Percentiles rank a stretch among this genome's conserved stretches.
phyloP scores from a whole-genome alignment of 2,888 invertebrate species.

The Imbricaverruca yamaguchii region DNA sequence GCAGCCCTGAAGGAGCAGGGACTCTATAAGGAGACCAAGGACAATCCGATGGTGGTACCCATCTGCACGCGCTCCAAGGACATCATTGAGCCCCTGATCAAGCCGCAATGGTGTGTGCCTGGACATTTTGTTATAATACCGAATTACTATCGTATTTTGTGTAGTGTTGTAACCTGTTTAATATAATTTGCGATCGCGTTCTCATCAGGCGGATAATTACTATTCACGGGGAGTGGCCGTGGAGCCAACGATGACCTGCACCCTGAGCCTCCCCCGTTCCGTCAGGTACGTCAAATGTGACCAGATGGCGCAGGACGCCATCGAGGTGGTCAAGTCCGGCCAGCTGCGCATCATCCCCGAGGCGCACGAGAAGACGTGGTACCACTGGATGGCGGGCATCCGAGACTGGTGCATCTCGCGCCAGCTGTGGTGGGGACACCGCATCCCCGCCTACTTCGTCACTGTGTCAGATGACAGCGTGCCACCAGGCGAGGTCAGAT shows the following conservation, averaged over 20 bases:
- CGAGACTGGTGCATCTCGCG: conserved; percentile 95
- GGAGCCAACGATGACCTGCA: too few relatives aligned
- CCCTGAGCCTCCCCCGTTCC: background rate
- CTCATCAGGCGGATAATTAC: too few relatives aligned
- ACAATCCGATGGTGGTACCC: conserved; percentile 94
- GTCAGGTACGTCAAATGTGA: conserved; percentile 39
- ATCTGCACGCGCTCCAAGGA: conserved; percentile 94
- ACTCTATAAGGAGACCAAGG: conserved; percentile 68
- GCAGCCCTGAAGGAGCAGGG: conserved; percentile 62
- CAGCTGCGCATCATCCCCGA: conserved; percentile 84
- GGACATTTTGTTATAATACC: too few relatives aligned
- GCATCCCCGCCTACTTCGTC: conserved; percentile 88
- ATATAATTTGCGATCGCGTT: too few relatives aligned
- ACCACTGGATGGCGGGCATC: conserved; percentile 91
- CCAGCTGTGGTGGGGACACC: conserved; percentile 99
- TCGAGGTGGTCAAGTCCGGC: conserved; percentile 67
- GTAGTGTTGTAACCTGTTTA: too few relatives aligned
- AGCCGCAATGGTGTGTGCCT: conserved; percentile 78
- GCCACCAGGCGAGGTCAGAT: conserved; percentile 40
- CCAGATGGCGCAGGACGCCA: conserved; percentile 81
- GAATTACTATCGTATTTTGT: too few relatives aligned
- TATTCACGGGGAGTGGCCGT: too few relatives aligned
- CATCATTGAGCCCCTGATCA: conserved; percentile 89
- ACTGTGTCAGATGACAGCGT: conserved; percentile 47
- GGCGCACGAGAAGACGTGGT: conserved; percentile 86